These are phyloP conservation scores for Neoniphon sammara DNA, from an alignment of 2,797 vertebrate species.

Conservation along the genomic window DNA sequence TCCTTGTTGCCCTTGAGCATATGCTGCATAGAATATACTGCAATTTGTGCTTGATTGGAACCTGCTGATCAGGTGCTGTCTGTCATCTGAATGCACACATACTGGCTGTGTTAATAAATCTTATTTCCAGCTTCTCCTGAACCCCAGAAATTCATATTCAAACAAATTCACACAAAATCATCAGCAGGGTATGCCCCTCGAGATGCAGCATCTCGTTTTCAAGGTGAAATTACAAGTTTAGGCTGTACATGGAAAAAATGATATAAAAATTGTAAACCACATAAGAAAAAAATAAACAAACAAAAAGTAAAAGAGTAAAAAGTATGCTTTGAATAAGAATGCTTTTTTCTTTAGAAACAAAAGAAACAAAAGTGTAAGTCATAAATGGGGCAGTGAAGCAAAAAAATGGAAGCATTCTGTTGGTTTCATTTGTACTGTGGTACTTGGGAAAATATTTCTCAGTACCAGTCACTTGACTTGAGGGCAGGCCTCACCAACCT, in stretches of 20 bases:
- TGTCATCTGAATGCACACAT: neutral
- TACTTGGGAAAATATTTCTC: conserved; percentile 1
- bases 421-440: neutral
- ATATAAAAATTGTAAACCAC: too few species aligned
- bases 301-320: neutral
- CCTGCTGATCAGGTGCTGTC: conserved; percentile 8
- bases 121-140: neutral
- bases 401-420: neutral
- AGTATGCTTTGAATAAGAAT: too few species aligned
- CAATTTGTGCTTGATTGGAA: conserved; percentile 1
- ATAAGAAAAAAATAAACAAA: too few species aligned
- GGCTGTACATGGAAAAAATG: too few species aligned
- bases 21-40: neutral
- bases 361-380: too few species aligned
- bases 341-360: too few species aligned
- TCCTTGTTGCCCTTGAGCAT: neutral
- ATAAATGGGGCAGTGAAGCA: too few species aligned
- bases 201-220: too few species aligned
- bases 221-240: too few species aligned
- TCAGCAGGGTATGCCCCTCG: too few species aligned
- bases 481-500: conserved; percentile 34
- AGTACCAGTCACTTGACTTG: conserved; percentile 14
- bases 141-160: neutral
- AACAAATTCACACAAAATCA: too few species aligned
- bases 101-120: neutral